Percentiles rank a stretch among this genome's conserved stretches.
Conservation (phyloP, 2,888 invertebrate species). For the Eudasyphora cyanicolor region DNA sequence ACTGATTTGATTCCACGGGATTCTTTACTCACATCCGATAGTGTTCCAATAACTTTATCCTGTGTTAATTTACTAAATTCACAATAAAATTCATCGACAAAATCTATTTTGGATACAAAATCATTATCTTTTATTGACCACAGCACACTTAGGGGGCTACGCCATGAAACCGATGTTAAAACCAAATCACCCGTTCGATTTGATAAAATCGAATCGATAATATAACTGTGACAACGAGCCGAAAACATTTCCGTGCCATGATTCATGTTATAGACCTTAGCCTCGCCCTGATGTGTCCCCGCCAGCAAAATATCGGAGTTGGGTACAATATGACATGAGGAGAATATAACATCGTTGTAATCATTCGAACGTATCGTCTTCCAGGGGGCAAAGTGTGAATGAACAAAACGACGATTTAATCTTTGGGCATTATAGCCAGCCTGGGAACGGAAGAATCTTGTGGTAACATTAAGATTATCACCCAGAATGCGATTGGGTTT, state of each 20-base stretch:
- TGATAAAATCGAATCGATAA: slow-evolving; percentile 89
- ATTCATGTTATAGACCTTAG: slow-evolving; percentile 92
- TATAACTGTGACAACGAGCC: slow-evolving; percentile 91
- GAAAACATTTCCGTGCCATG: slow-evolving; percentile 90
- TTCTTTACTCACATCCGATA: slow-evolving; percentile 82
- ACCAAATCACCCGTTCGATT: slow-evolving; percentile 88
- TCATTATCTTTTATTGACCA: slow-evolving; percentile 78
- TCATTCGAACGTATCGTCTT: slow-evolving; percentile 84
- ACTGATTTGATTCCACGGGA: too few species aligned
- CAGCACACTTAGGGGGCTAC: slow-evolving; percentile 85
- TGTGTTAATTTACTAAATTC: slow-evolving; percentile 94
- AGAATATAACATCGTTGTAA: slow-evolving; percentile 86
- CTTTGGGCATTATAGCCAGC: slow-evolving; percentile 83
- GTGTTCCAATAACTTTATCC: slow-evolving; percentile 94
- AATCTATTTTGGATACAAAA: slow-evolving; percentile 83
- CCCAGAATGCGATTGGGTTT: slow-evolving; percentile 81
- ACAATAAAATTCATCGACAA: slow-evolving; percentile 93
- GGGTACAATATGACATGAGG: slow-evolving; percentile 85
- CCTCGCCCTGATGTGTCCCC: slow-evolving; percentile 95
- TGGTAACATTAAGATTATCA: slow-evolving; percentile 86
- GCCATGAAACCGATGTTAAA: slow-evolving; percentile 92
- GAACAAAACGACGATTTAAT: slow-evolving; percentile 90
- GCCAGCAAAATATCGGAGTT: slow-evolving; percentile 83
- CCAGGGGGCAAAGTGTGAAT: slow-evolving; percentile 89
- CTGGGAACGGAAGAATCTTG: slow-evolving; percentile 83